Evolutionary conservation across 2,797 vertebrate genomes (phyloP), one percentile per base, ranked within the genome.

Genomic region (Chromis chromis): DNA sequence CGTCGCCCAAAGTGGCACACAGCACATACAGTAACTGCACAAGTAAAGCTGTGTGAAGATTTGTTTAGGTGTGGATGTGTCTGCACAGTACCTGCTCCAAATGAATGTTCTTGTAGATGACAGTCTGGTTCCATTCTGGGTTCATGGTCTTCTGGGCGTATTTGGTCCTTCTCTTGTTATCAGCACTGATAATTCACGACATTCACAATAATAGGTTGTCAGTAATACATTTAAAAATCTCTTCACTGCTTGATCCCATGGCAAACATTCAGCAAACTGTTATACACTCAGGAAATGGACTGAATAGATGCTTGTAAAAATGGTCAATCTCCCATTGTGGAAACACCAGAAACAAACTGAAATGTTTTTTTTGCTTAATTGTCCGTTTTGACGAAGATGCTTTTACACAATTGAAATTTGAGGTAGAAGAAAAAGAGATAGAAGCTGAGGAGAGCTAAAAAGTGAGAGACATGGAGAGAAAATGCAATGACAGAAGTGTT

Each of bases 121-220:
- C 98, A 0, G 98, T 99, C 94, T 99, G 98, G 94, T 99, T 99
- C 98, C 98, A 99, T 86, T 99, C 98, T 40, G 98, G 98, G 92
- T 99, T 99, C 93, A 96, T 90, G 80, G 97, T 99, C 91, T 97
- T 99, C 93, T 99, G 98, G 28, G 96, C 88, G 52, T 99, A 96
- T 83, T 98, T 99, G 78, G 96, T 99, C 74, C 96, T 96, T 86
- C 98, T 93, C 90, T 98, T 99, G 93, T 98, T 97, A 76, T 99
- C 98, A 84, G 96, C 96, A 89, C 98, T 99, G 93, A 87, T 88
- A 87, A 89, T 58, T 88, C 31, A 86, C 65, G 65, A 92, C 56
- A 91, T 76, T 78, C 27, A 84, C 55, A 86, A 63, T 61, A 48
- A 73, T 78, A 65, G 27, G 16, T 77, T 21, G 28, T 76, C 24